Conservation (phyloP, 2,797 vertebrate species). For the Mico argentatus region DNA sequence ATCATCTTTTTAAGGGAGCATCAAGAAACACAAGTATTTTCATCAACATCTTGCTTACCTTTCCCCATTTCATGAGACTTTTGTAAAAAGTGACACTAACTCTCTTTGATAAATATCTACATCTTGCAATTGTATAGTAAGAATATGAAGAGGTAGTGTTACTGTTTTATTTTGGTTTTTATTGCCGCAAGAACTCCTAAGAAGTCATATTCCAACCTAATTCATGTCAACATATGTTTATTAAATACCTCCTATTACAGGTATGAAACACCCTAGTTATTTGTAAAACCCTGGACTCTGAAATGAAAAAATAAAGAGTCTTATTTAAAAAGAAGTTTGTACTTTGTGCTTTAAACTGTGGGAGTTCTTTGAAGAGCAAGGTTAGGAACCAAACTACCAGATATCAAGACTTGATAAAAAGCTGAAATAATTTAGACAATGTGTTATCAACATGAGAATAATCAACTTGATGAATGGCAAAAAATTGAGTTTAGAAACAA, state of each 20-base stretch:
- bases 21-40: neutral
- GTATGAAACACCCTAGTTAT: neutral
- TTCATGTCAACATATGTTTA: neutral
- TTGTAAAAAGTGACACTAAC: neutral
- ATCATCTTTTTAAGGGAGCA: neutral
- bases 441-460: slow-evolving; percentile 12
- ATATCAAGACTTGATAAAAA: slow-evolving; percentile 7
- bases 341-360: neutral
- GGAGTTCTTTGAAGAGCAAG: slow-evolving; percentile 23
- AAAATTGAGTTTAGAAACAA: slow-evolving; percentile 27
- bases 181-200: neutral
- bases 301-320: neutral
- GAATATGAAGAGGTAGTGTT: neutral
- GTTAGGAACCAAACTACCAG: neutral
- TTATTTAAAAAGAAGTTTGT: neutral
- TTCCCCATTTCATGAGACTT: neutral
- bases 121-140: neutral
- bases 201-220: neutral
- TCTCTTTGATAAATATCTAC: neutral
- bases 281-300: slow-evolving; percentile 21
- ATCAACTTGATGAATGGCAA: neutral
- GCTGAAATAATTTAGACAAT: neutral
- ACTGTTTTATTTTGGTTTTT: slow-evolving; percentile 16
- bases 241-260: slow-evolving; percentile 18
- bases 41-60: neutral